Conservation (phyloP, 2,888 invertebrate species). For the Dasysyrphus albostriatus region DNA sequence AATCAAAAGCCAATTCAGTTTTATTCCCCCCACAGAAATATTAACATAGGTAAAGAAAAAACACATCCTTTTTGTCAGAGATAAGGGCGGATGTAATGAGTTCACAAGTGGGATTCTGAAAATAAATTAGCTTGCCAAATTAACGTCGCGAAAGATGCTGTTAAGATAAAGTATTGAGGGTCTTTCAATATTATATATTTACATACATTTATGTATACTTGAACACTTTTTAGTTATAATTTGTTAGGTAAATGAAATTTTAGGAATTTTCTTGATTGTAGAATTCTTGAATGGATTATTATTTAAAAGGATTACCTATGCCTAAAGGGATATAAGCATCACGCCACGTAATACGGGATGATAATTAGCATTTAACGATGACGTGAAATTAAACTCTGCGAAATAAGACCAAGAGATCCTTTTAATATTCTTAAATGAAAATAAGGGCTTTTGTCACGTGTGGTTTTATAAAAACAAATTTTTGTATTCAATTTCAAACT, state of each 20-base stretch:
- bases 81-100: constrained; percentile 51
- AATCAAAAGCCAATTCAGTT: constrained; percentile 61
- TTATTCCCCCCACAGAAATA: constrained; percentile 24
- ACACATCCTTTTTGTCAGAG: constrained; percentile 23
- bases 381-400: too few relatives aligned
- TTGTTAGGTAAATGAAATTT: background rate
- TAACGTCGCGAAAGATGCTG: background rate
- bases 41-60: background rate
- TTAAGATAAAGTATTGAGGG: background rate
- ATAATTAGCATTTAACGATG: too few relatives aligned
- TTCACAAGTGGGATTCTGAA: constrained; percentile 28
- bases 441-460: too few relatives aligned
- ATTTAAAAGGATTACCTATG: too few relatives aligned
- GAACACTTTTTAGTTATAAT: background rate
- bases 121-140: constrained; percentile 57
- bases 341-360: too few relatives aligned
- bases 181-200: background rate
- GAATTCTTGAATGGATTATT: too few relatives aligned
- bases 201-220: background rate
- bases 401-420: too few relatives aligned
- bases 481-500: too few relatives aligned
- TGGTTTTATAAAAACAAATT: too few relatives aligned
- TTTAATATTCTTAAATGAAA: too few relatives aligned
- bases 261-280: background rate
- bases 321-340: too few relatives aligned